These are phyloP conservation scores for Oscheius sp. DNA, from an alignment of 2,888 invertebrate species.

Conservation along the genomic window DNA sequence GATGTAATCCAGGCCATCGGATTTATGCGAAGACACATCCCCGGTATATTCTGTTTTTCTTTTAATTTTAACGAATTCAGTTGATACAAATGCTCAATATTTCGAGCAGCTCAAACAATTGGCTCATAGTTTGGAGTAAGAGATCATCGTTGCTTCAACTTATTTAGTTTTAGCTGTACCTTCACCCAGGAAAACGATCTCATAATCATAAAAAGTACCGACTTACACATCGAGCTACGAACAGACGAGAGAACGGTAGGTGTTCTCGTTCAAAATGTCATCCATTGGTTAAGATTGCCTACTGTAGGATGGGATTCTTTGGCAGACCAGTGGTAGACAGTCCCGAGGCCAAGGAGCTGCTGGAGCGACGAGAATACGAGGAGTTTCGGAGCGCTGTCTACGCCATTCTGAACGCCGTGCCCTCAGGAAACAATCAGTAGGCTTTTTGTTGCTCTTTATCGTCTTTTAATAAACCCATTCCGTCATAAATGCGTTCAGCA, in stretches of 20 bases:
- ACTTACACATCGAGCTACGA: conserved; percentile 20
- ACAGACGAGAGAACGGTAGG: neutral
- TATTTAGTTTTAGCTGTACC: conserved; percentile 13
- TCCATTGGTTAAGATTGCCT: conserved; percentile 35
- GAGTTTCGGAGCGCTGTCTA: conserved; percentile 38
- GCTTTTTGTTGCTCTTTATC: conserved; percentile 13
- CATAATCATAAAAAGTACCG: conserved; percentile 11
- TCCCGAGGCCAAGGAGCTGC: conserved; percentile 31
- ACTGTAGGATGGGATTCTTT: conserved; percentile 49
- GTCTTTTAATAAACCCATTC: neutral
- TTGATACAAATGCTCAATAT: neutral
- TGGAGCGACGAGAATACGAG: conserved; percentile 39
- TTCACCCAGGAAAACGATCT: neutral
- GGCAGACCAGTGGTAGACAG: conserved; percentile 44
- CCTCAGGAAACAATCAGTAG: conserved; percentile 39
- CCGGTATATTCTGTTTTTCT: conserved; percentile 4
- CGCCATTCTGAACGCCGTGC: conserved; percentile 37
- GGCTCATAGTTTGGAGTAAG: conserved; percentile 18
- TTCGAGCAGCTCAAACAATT: neutral
- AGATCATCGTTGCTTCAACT: neutral
- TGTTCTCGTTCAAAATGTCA: neutral
- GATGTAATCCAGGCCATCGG: conserved; percentile 48
- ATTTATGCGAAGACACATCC: conserved; percentile 44
- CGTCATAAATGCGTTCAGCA: neutral
- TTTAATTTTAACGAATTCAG: neutral